phyloP scores from a whole-genome alignment of 2,797 vertebrate species.

The Sparus aurata region DNA sequence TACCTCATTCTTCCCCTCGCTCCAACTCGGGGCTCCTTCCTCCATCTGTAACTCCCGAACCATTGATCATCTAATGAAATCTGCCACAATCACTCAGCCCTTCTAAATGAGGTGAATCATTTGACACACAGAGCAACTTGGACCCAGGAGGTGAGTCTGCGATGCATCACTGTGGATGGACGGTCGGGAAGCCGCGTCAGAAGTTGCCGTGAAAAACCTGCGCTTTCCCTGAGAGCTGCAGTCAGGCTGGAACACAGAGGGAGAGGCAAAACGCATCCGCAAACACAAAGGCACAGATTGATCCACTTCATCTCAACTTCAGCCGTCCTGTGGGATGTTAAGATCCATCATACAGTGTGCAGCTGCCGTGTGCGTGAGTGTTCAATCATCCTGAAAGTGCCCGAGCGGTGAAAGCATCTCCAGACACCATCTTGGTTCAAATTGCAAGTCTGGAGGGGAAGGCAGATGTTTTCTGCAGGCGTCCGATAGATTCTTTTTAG shows the following conservation, averaged over 20 bases:
- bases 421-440: slow-evolving; percentile 47
- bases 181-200: not conserved
- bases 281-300: slow-evolving; percentile 44
- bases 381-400: slow-evolving; percentile 59
- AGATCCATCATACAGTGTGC: slow-evolving; percentile 42
- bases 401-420: slow-evolving; percentile 35
- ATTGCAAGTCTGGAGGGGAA: slow-evolving; percentile 33
- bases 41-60: slow-evolving; percentile 12
- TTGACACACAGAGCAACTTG: not conserved
- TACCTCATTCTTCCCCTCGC: not conserved
- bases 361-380: slow-evolving; percentile 39
- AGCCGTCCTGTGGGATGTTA: slow-evolving; percentile 25
- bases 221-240: not conserved
- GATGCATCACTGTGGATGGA: slow-evolving; percentile 2
- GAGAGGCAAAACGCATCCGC: slow-evolving; percentile 21
- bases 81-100: slow-evolving; percentile 27
- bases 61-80: slow-evolving; percentile 41
- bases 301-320: slow-evolving; percentile 54
- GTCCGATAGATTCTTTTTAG: not conserved
- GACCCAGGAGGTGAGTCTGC: not conserved
- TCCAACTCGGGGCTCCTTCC: slow-evolving; percentile 6
- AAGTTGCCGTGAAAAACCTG: too few relatives aligned
- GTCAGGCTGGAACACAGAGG: not conserved
- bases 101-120: slow-evolving; percentile 29
- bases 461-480: slow-evolving; percentile 36